A percentile compares a stretch with the other conserved stretches of the same genome.
Evolutionary conservation across 2,888 invertebrate species (phyloP).

Genomic region (Brenthis hecate): DNA sequence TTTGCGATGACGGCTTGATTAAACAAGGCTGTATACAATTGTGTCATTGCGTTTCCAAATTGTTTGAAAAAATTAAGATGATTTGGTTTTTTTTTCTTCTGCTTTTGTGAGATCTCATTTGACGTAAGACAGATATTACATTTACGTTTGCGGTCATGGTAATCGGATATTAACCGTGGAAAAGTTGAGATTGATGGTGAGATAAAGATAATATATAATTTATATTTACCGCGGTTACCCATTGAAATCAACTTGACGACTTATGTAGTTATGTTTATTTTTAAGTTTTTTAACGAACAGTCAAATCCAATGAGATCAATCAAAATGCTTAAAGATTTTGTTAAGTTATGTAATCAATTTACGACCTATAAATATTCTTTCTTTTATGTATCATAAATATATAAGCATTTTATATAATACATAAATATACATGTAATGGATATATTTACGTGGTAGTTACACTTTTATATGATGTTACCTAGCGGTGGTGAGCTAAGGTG

Average conservation of each 20-base stretch:
- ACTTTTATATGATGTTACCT: no score
- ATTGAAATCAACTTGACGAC: not conserved
- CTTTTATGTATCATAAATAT: no score
- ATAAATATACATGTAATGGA: not conserved
- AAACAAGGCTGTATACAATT: slow-evolving; percentile 35
- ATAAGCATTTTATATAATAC: no score
- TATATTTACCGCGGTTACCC: slow-evolving; percentile 10
- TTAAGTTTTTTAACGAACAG: no score
- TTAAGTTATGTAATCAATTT: no score
- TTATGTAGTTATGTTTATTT: not conserved
- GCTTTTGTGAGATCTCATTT: slow-evolving; percentile 10
- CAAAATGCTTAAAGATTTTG: no score
- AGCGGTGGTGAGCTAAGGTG: no score
- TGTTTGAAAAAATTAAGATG: slow-evolving; percentile 23
- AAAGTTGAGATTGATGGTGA: slow-evolving; percentile 21
- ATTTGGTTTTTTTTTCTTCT: slow-evolving; percentile 2
- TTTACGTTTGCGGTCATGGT: slow-evolving; percentile 25
- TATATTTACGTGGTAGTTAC: not conserved
- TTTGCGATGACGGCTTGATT: slow-evolving; percentile 41
- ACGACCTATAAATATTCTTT: no score
- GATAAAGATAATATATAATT: slow-evolving; percentile 21
- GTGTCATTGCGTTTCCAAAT: slow-evolving; percentile 26
- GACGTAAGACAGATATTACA: slow-evolving; percentile 3
- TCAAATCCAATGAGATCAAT: no score
- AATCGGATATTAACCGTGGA: slow-evolving; percentile 26